Evolutionary conservation across 1,140 invertebrate species (phyloP).

Genomic region (Drosophila tsacasi): DNA sequence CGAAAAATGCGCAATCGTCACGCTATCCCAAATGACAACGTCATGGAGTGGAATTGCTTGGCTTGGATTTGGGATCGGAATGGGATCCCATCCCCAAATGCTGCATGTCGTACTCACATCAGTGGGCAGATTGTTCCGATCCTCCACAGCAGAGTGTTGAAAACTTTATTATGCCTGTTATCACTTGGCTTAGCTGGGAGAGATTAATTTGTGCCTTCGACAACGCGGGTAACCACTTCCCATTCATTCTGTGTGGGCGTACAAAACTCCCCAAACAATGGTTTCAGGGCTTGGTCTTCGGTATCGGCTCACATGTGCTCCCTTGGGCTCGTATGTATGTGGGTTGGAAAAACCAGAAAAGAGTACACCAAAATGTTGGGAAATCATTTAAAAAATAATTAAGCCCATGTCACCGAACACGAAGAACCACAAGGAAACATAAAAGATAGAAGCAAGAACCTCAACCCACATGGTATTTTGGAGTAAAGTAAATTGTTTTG

Average conservation of each 20-base stretch:
- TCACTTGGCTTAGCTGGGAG: conserved; percentile 25
- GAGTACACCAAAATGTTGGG: conserved; percentile 39
- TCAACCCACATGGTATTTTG: conserved; percentile 16
- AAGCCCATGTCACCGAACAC: conserved; percentile 61
- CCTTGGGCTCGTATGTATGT: conserved; percentile 24
- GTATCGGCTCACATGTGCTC: conserved; percentile 25
- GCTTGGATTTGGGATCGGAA: conserved; percentile 6
- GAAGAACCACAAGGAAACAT: conserved; percentile 14
- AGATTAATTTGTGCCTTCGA: conserved; percentile 62
- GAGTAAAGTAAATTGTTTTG: conserved; percentile 29
- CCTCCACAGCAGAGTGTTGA: conserved; percentile 48
- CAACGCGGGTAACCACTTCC: conserved; percentile 21
- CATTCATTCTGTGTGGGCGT: conserved; percentile 41
- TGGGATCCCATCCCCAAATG: conserved; percentile 23
- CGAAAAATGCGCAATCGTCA: conserved; percentile 57
- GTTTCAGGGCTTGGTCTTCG: conserved; percentile 18
- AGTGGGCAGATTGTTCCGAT: conserved; percentile 32
- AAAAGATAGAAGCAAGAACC: conserved; percentile 9
- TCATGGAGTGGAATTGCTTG: conserved; percentile 44
- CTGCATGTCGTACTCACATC: conserved; percentile 45
- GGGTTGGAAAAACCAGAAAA: conserved; percentile 28
- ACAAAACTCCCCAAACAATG: conserved; percentile 39
- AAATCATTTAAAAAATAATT: conserved; percentile 79
- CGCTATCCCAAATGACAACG: conserved; percentile 64
- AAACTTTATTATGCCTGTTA: conserved; percentile 71